Base-by-base conservation (phyloP, 2,797 vertebrate genomes). In the Nasua narica region DNA sequence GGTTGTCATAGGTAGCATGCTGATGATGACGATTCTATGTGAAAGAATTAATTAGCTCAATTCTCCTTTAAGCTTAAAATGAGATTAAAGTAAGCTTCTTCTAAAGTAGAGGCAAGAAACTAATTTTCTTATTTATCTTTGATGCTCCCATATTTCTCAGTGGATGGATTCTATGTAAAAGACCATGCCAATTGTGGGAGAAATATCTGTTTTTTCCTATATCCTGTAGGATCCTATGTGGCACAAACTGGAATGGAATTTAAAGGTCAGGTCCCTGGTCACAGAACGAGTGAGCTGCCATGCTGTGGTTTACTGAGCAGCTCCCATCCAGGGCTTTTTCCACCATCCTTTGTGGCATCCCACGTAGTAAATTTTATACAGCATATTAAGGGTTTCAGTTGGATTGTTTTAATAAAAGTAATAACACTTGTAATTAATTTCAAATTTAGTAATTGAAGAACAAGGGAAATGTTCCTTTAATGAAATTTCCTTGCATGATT, bases 401-500 rank as follows among this genome's bases (percentile, higher is more conserved):
- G 43, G 52, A 35, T 87, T 93, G 13, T 90, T 97, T 95, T 94
- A 94, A 46, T 89, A 35, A 95, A 97, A 97, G 48, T 65, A 79
- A 94, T 65, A 86, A 93, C 40, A 90, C 70, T 74, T 83, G 0
- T 35, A 90, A 88, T 86, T 98, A 95, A 72, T 93, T 94, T 79
- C 87, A 90, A 97, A 95, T 94, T 60, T 87, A 62, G 9, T 94
- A 60, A 89, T 86, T 94, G 92, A 96, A 97, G 92, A 88, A 74
- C 46, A 90, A 89, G 32, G 54, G n/a, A 92, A 93, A 29, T 87
- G 29, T 70, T 89, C 19, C 29, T 89, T 90, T 54, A 60, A 23
- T 88, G 48, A 94, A 87, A 96, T 97, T 96, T 97, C 92, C 96
- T 98, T 96, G 87, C 12, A 27, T 90, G 95, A 81, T 90, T 89